A percentile compares a stretch with the other conserved stretches of the same genome.
Conservation (phyloP, 2,888 invertebrate genomes). For the Andrena praecox region DNA sequence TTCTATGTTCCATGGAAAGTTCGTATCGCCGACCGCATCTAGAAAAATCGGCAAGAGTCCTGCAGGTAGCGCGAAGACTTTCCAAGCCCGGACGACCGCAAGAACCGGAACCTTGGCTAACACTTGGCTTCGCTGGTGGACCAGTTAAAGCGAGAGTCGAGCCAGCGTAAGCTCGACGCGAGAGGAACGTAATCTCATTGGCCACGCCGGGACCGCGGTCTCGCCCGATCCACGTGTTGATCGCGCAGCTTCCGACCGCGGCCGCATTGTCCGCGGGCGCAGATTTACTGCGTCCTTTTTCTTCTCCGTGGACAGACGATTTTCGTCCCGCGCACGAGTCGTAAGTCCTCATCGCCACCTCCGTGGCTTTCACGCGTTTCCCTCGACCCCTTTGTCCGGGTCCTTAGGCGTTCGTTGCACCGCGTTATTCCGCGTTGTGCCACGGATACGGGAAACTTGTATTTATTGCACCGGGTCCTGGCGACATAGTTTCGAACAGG, state of each 20-base stretch:
- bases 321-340: constrained; percentile 59
- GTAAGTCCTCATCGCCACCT: constrained; percentile 51
- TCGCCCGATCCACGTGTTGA: constrained; percentile 70
- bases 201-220: constrained; percentile 76
- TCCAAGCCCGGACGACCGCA: constrained; percentile 39
- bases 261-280: constrained; percentile 72
- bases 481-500: constrained; percentile 41
- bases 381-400: constrained; percentile 30
- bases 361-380: constrained; percentile 11
- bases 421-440: constrained; percentile 36
- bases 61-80: constrained; percentile 34
- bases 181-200: constrained; percentile 78
- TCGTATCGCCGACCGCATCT: constrained; percentile 1
- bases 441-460: constrained; percentile 47
- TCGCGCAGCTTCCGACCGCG: constrained; percentile 72
- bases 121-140: constrained; percentile 35
- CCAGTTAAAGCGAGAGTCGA: constrained; percentile 62
- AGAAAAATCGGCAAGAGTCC: constrained; percentile 17
- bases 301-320: constrained; percentile 78
- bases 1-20: constrained; percentile 32
- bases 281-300: constrained; percentile 76
- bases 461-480: constrained; percentile 42
- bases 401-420: constrained; percentile 35
- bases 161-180: constrained; percentile 51
- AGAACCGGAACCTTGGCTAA: constrained; percentile 56